Base-by-base conservation (phyloP, 2,888 invertebrate species). In the Drosophila fulvimacula region DNA sequence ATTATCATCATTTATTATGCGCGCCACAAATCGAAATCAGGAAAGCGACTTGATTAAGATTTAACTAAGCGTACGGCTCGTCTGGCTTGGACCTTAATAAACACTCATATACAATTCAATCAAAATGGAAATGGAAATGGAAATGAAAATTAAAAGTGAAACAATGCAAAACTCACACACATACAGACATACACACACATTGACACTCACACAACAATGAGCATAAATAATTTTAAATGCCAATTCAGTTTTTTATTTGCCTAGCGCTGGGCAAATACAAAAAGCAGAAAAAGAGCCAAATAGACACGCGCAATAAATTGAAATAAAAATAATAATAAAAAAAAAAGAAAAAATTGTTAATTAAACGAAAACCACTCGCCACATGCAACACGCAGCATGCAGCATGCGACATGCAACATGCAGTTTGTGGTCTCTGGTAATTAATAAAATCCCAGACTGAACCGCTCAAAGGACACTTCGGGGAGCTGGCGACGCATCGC, bases 11-110 rank as follows among this genome's bases (percentile, higher is more conserved):
- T 84, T 85, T 84, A 79, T 87, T 85, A 85, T 85, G 85, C 84
- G 69, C 71, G 68, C 85, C 88, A 79, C 85, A 88, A 86, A 85
- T 87, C 85, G 85, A 85, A 86, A 87, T 82, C 88, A 84, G 79
- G 67, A 79, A 88, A 73, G 79, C 79, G 73, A 79, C 81, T 85
- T 86, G 88, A 88, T 88, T 85, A 85, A 88, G 85, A 86, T 82
- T 88, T 88, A 87, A 86, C 85, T 88, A 81, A 86, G 82, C 73
- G 77, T 68, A 57, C 70, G 70, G 70, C 75, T 56, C 74, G 65
- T 59, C 34, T 46, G 41, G 24, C 61, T 52, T 56, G 44, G 59
- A 41, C 39, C 38, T 53, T 30, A 44, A 65, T 59, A 66, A 64
- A 62, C 80, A 51, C 58, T 63, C 70, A 48, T 48, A 48, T 59